Conservation (phyloP, 2,888 invertebrate genomes). For the Eristalis pertinax region DNA sequence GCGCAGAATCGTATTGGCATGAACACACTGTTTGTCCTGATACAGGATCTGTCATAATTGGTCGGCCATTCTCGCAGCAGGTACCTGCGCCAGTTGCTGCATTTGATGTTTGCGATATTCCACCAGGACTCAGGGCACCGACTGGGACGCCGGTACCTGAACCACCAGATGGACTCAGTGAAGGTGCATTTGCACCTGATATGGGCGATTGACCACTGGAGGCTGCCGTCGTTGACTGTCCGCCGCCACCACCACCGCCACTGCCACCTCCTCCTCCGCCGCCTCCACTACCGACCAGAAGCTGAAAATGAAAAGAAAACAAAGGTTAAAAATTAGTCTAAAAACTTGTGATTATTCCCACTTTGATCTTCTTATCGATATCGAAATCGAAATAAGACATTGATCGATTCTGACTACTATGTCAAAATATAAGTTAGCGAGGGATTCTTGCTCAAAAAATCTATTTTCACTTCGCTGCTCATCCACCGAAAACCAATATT, state of each 20-base stretch:
- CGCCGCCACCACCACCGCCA: slow-evolving; percentile 80
- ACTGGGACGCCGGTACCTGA: slow-evolving; percentile 80
- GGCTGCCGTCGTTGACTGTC: slow-evolving; percentile 86
- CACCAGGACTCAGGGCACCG: slow-evolving; percentile 80
- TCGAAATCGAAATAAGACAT: slow-evolving; percentile 39
- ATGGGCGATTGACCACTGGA: slow-evolving; percentile 90
- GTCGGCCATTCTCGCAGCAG: slow-evolving; percentile 95
- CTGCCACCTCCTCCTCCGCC: slow-evolving; percentile 74
- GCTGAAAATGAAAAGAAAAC: slow-evolving; percentile 72
- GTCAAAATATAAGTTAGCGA: slow-evolving; percentile 56
- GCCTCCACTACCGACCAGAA: slow-evolving; percentile 72
- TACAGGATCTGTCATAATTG: slow-evolving; percentile 95
- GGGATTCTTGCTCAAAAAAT: slow-evolving; percentile 42
- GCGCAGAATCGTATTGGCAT: slow-evolving; percentile 95
- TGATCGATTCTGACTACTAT: slow-evolving; percentile 60
- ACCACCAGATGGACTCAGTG: slow-evolving; percentile 86
- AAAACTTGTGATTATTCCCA: neutral
- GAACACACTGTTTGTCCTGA: slow-evolving; percentile 96
- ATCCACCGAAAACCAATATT: slow-evolving; percentile 47
- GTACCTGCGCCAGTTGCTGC: slow-evolving; percentile 80
- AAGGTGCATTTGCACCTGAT: slow-evolving; percentile 88
- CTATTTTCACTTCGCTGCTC: slow-evolving; percentile 73
- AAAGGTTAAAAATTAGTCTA: slow-evolving; percentile 18
- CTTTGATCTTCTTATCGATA: neutral
- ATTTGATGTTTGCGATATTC: slow-evolving; percentile 81